Conservation (phyloP, 2,888 invertebrate genomes). For the Petrophora chlorosata region DNA sequence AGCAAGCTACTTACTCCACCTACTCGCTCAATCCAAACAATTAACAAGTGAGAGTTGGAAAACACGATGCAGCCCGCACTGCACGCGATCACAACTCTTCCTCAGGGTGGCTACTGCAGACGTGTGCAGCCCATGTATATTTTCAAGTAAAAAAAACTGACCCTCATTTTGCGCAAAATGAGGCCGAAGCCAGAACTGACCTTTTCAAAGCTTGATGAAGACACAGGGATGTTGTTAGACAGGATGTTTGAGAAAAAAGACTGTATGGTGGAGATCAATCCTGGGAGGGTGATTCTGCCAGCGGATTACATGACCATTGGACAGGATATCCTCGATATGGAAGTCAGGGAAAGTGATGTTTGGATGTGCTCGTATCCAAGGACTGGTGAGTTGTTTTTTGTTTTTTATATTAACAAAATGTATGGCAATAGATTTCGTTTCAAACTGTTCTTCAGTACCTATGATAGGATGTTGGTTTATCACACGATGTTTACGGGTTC, state of each 20-base stretch:
- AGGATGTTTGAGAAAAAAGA: slow-evolving; percentile 87
- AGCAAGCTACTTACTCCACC: neutral
- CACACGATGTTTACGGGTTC: too few relatives aligned
- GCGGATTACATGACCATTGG: slow-evolving; percentile 87
- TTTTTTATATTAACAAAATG: neutral
- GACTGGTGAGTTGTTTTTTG: slow-evolving; percentile 85
- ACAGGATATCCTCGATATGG: slow-evolving; percentile 87
- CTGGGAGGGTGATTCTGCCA: slow-evolving; percentile 88
- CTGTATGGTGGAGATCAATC: slow-evolving; percentile 89
- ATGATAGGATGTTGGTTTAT: too few relatives aligned
- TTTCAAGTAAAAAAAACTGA: slow-evolving; percentile 13
- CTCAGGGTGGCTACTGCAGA: slow-evolving; percentile 33
- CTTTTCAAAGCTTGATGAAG: slow-evolving; percentile 85
- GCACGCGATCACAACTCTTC: slow-evolving; percentile 64
- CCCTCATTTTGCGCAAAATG: slow-evolving; percentile 49
- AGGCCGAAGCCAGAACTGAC: slow-evolving; percentile 66
- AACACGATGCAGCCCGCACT: slow-evolving; percentile 35
- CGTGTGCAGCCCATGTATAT: slow-evolving; percentile 26
- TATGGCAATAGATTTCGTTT: too few relatives aligned
- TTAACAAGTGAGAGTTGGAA: slow-evolving; percentile 56
- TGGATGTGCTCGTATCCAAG: slow-evolving; percentile 95
- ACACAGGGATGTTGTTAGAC: slow-evolving; percentile 84
- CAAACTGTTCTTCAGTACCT: too few relatives aligned
- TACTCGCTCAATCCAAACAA: slow-evolving; percentile 3
- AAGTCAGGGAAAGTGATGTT: slow-evolving; percentile 89